A percentile compares a stretch with the other conserved stretches of the same genome.
These are phyloP conservation scores for Aphrocallistes beatrix DNA, from an alignment of 37 sponge, comb jelly and placozoan genomes.

Conservation along the genomic window DNA sequence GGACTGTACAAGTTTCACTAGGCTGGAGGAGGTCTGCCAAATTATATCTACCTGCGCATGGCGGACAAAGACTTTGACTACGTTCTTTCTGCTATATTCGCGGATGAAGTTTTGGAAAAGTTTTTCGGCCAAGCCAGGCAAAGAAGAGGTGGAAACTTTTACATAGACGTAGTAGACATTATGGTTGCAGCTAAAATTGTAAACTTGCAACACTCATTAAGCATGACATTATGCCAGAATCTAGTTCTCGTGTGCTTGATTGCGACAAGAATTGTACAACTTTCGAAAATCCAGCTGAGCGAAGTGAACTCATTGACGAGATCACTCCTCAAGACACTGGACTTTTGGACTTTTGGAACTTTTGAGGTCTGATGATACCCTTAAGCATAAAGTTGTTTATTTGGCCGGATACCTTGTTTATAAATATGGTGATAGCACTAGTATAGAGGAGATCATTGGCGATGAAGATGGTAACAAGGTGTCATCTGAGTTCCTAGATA, in stretches of 20 bases:
- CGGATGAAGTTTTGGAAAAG: constrained; percentile 3
- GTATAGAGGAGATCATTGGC: constrained; percentile 16
- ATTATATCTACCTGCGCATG: constrained; percentile 19
- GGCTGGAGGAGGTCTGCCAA: constrained; percentile 20
- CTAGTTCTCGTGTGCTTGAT: background rate
- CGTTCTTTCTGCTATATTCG: constrained; percentile 19
- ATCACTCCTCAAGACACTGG: background rate
- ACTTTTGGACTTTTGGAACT: too few relatives aligned
- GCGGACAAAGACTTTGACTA: constrained; percentile 19
- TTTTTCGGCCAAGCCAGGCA: constrained; percentile 9
- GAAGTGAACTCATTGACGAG: background rate
- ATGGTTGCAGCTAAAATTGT: background rate
- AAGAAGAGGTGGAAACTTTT: constrained; percentile 19
- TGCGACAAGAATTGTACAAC: background rate
- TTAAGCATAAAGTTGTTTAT: constrained; percentile 7
- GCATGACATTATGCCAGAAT: background rate
- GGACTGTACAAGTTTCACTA: constrained; percentile 20
- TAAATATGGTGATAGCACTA: constrained; percentile 1
- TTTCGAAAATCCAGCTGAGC: background rate
- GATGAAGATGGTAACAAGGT: constrained; percentile 19
- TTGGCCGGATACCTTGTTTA: background rate
- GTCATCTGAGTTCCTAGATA: too few relatives aligned
- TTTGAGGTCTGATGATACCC: background rate
- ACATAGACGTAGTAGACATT: background rate
- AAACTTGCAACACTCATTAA: background rate